These are phyloP conservation scores for Ceratothoa steindachneri DNA, from an alignment of 2,888 invertebrate genomes.

Conservation along the genomic window DNA sequence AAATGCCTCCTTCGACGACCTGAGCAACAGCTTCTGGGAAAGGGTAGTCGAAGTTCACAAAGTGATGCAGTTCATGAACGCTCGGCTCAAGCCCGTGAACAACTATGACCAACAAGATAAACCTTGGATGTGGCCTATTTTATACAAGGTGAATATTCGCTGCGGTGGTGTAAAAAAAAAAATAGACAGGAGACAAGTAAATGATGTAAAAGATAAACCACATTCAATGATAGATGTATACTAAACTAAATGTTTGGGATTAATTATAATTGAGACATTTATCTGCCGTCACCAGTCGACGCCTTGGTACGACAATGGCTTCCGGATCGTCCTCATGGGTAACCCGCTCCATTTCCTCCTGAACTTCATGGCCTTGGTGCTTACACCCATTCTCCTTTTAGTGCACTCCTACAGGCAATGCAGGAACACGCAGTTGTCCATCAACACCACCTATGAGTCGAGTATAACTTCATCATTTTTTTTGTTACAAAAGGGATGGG, in stretches of 20 bases:
- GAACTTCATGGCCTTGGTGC: slow-evolving; percentile 29
- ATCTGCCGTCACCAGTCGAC: too few species aligned
- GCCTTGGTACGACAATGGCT: slow-evolving; percentile 35
- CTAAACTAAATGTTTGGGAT: too few species aligned
- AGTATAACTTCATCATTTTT: too few species aligned
- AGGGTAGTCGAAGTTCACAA: slow-evolving; percentile 38
- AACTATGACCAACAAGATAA: neutral
- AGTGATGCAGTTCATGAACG: slow-evolving; percentile 36
- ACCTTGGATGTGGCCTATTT: slow-evolving; percentile 48
- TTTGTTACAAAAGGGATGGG: too few species aligned
- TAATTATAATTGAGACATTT: too few species aligned
- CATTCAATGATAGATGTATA: too few species aligned
- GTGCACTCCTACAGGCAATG: slow-evolving; percentile 17
- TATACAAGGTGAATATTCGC: slow-evolving; percentile 27
- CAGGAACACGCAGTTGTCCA: neutral
- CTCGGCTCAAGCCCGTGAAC: slow-evolving; percentile 31
- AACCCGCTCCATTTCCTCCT: slow-evolving; percentile 40
- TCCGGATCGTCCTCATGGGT: slow-evolving; percentile 41
- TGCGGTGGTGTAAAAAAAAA: too few species aligned
- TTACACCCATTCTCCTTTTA: slow-evolving; percentile 21
- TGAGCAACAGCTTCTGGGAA: slow-evolving; percentile 19
- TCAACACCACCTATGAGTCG: too few species aligned
- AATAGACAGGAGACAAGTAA: too few species aligned
- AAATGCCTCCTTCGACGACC: slow-evolving; percentile 22
- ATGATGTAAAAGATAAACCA: too few species aligned